Evolutionary conservation across 2,113 vertebrate genomes (phyloP).

Genomic region (Hemiprocne comata): DNA sequence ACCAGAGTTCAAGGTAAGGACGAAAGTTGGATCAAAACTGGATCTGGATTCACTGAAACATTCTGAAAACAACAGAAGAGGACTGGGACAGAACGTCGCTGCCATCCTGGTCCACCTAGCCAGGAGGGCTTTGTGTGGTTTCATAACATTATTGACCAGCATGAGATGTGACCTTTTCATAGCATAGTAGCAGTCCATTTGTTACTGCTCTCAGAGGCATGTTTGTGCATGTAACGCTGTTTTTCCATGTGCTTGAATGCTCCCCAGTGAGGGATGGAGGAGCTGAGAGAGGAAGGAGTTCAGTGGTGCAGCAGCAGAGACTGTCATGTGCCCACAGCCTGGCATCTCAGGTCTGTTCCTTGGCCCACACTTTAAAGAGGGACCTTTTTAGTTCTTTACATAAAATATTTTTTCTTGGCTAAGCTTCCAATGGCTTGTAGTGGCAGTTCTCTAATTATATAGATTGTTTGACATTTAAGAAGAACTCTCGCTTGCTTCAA

Average conservation of each 20-base stretch:
- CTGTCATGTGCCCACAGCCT: not conserved
- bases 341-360: not conserved
- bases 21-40: not conserved
- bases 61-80: not conserved
- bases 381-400: not conserved
- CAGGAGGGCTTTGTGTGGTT: not conserved
- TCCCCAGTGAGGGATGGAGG: not conserved
- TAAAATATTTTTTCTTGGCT: not conserved
- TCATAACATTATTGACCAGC: slow-evolving; percentile 18
- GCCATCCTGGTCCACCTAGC: not conserved
- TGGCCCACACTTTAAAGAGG: not conserved
- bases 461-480: not conserved
- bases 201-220: not conserved
- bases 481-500: not conserved
- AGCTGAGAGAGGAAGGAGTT: not conserved
- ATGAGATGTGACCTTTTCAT: slow-evolving; percentile 7
- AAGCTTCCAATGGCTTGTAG: not conserved
- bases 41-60: not conserved
- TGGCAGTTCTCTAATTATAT: not conserved
- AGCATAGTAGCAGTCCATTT: not conserved
- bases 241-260: not conserved
- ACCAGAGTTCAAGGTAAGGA: not conserved
- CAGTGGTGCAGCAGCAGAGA: not conserved
- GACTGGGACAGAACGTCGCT: not conserved
- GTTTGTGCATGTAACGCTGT: not conserved